Conservation (phyloP, 2,797 vertebrate species). For the Chromobotia macracanthus region DNA sequence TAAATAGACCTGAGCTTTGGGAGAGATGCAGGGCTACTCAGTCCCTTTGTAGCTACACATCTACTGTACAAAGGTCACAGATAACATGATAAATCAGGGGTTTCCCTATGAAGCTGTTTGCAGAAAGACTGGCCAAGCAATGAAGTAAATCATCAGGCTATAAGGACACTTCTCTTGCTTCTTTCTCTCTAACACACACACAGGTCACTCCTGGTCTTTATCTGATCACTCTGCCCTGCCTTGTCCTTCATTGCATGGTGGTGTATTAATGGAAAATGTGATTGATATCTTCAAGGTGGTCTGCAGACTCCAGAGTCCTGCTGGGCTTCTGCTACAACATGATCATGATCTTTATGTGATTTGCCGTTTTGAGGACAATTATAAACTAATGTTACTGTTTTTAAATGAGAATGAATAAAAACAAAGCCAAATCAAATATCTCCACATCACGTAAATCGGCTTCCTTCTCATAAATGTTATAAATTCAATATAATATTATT, state of each 20-base stretch:
- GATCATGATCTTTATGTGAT: slow-evolving; percentile 37
- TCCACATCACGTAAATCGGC: not conserved
- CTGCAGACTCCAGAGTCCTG: slow-evolving; percentile 8
- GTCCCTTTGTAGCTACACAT: slow-evolving; percentile 5
- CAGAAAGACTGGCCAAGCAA: slow-evolving; percentile 6
- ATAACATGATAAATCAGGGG: slow-evolving; percentile 18
- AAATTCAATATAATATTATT: slow-evolving; percentile 2
- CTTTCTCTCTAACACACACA: slow-evolving; percentile 18
- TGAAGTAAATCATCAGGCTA: slow-evolving; percentile 17
- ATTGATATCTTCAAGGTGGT: slow-evolving; percentile 17
- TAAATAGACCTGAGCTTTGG: slow-evolving; percentile 3
- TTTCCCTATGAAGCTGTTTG: slow-evolving; percentile 15
- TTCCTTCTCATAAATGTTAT: not conserved
- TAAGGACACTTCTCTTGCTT: not conserved
- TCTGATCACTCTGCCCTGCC: slow-evolving; percentile 9
- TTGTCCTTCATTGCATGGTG: not conserved
- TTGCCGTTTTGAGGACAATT: not conserved
- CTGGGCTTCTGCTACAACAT: not conserved
- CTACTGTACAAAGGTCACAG: slow-evolving; percentile 17
- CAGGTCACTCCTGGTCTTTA: slow-evolving; percentile 5
- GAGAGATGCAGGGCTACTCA: not conserved
- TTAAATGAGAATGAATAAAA: not conserved
- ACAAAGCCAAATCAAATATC: slow-evolving; percentile 11
- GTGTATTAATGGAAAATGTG: slow-evolving; percentile 19
- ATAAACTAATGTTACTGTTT: slow-evolving; percentile 16